Base-by-base conservation (phyloP, 2,888 invertebrate species). In the Drosophila phalerata region DNA sequence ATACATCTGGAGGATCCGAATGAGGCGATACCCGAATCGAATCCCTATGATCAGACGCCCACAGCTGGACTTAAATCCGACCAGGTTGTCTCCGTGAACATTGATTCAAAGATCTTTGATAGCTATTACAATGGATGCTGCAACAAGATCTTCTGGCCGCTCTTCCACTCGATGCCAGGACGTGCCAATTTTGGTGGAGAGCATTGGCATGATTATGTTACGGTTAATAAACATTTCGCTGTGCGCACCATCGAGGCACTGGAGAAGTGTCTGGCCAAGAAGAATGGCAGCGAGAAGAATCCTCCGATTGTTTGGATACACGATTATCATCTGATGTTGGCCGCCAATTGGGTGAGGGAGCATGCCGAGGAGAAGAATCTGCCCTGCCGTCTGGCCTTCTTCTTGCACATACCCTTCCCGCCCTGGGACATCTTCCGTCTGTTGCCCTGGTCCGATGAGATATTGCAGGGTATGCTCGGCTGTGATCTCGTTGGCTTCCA, bases 401-500 rank as follows among this genome's bases (percentile, higher is more conserved):
- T 98, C 93, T 94, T 98, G 70, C 98, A 98, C 93, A 98, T 98
- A 88, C 98, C 98, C 0, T 98, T 98, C 92, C 98, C 98, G 13
- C 96, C 98, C 13, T 98, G 98, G 97, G 98, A 98, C 89, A 97
- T 98, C 79, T 97, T 97, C 92, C 94, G 97, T 69, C 93, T 98
- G 55, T 96, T 98, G 87, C 97, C 97, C 1, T 97, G 97, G 97
- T 96, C 97, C n/a, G 97, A 97, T 92, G 98, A 98, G 93, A 96
- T 98, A 61, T 94, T 98, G 30, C 97, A 98, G 92, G 98, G 98
- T 74, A 96, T 98, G 94, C 94, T 98, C 56, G 96, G 96, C 81
- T 97, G 97, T 92, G 98, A 98, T 89, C 96, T 98, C 96, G 97
- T 98, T 47, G 97, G 97, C 40, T 98, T 98, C 91, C 98, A 98